phyloP scores from a whole-genome alignment of 2,888 invertebrate genomes.

The Pterostichus madidus region DNA sequence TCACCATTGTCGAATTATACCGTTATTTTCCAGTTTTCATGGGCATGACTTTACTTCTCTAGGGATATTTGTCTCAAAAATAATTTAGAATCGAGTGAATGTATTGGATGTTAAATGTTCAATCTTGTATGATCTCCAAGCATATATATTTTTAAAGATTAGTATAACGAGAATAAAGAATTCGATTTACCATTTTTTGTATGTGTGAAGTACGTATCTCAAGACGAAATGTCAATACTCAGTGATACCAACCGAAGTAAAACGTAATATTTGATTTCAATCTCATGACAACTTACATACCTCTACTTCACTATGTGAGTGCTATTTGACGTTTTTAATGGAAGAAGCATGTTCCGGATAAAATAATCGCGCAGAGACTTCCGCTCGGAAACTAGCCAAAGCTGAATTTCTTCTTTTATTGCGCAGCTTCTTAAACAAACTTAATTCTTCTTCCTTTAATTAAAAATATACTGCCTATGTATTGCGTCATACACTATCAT shows the following conservation, averaged over 20 bases:
- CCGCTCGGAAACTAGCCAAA: slow-evolving; percentile 27
- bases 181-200: neutral
- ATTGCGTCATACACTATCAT: neutral
- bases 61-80: no score
- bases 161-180: neutral
- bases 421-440: neutral
- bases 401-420: slow-evolving; percentile 29
- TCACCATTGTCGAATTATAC: no score
- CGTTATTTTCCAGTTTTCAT: no score
- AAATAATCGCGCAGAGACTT: slow-evolving; percentile 31
- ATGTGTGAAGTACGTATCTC: neutral
- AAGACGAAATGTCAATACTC: no score
- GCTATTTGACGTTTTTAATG: slow-evolving; percentile 52
- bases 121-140: no score
- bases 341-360: slow-evolving; percentile 50
- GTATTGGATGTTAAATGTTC: no score
- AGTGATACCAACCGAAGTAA: neutral
- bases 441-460: neutral
- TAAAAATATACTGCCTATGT: neutral
- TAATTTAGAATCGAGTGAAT: no score
- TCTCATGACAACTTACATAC: slow-evolving; percentile 34
- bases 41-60: no score
- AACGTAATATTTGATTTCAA: slow-evolving; percentile 22
- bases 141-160: no score
- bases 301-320: slow-evolving; percentile 31